phyloP scores from a whole-genome alignment of 2,113 vertebrate species.

The Istiophorus platypterus region DNA sequence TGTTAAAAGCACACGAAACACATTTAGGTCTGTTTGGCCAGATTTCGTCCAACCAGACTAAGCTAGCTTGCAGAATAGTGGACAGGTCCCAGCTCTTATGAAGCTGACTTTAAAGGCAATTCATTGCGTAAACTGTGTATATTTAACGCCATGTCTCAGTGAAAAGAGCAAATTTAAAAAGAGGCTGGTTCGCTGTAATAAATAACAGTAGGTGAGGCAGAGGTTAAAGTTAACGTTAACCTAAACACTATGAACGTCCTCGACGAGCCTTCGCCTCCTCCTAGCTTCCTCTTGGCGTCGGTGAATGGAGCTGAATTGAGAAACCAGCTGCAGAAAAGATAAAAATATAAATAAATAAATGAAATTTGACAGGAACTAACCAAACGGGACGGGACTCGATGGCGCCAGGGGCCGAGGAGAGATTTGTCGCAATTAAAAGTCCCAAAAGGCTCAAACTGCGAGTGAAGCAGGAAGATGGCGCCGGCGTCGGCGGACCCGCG shows the following conservation, averaged over 20 bases:
- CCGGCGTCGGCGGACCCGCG: no score
- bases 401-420: accelerated
- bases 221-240: background rate
- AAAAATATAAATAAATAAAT: no score
- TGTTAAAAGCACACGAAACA: background rate
- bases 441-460: background rate
- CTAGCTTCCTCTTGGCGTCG: background rate
- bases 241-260: background rate
- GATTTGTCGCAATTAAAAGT: background rate
- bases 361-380: background rate
- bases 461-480: no score
- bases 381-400: background rate
- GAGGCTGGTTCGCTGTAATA: no score
- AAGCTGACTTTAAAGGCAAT: background rate
- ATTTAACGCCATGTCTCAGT: background rate
- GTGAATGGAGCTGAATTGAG: no score
- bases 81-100: background rate
- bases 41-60: background rate
- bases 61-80: background rate
- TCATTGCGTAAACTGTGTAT: background rate
- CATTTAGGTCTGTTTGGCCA: background rate
- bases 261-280: background rate
- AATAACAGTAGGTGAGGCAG: no score
- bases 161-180: background rate
- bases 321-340: background rate